Evolutionary conservation across 2,797 vertebrate genomes (phyloP).

Genomic region (Myiothlypis chrysogaster): DNA sequence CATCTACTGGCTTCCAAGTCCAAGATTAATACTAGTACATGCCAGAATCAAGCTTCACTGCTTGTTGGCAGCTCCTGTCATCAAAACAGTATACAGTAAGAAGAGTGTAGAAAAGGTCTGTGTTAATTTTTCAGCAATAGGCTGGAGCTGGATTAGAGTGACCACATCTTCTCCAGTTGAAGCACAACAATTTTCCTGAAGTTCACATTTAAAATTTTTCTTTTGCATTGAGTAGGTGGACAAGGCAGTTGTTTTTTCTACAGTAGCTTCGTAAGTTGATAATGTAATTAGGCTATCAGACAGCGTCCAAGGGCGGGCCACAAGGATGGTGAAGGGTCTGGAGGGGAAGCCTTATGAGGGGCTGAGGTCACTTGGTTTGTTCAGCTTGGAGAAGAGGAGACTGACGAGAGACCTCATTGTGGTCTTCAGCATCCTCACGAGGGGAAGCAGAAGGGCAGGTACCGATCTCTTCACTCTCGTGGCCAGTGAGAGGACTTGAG

Average conservation of each 20-base stretch:
- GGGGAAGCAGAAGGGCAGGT: neutral
- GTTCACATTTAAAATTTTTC: neutral
- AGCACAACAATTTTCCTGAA: slow-evolving; percentile 16
- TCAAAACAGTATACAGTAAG: slow-evolving; percentile 44
- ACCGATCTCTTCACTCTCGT: neutral
- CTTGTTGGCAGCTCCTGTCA: slow-evolving; percentile 58
- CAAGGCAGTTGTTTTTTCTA: slow-evolving; percentile 39
- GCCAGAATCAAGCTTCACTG: slow-evolving; percentile 58
- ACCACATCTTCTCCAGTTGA: neutral
- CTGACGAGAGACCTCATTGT: no score
- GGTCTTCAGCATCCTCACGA: no score
- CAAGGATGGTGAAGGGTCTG: neutral
- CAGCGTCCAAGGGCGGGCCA: neutral
- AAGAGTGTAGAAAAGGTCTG: slow-evolving; percentile 45
- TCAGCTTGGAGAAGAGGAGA: no score
- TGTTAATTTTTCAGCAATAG: slow-evolving; percentile 26
- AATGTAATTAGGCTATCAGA: neutral
- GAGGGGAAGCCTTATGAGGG: neutral
- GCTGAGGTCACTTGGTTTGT: neutral
- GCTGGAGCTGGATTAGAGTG: neutral
- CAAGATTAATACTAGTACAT: slow-evolving; percentile 57
- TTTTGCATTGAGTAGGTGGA: neutral
- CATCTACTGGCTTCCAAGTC: slow-evolving; percentile 70
- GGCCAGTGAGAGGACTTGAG: neutral
- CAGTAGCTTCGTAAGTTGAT: slow-evolving; percentile 11